Base-by-base conservation (phyloP, 2,797 vertebrate genomes). In the Tragopan temminckii region DNA sequence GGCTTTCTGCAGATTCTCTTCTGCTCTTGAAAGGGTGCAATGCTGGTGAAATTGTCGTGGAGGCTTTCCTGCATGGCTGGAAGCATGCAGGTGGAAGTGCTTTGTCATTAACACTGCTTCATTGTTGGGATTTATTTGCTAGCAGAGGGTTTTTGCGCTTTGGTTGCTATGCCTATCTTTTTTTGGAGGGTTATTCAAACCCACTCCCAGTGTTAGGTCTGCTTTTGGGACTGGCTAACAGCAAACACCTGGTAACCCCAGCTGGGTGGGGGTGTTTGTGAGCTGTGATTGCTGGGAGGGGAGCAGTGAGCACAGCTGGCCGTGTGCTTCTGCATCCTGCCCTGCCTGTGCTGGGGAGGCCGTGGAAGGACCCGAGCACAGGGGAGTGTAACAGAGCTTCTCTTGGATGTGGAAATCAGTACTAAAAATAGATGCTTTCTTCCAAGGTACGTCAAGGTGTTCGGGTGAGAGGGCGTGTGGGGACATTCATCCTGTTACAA, bases 41-140 rank as follows among this genome's bases (percentile, higher is more conserved):
- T 6, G 31, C 0, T 6, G 33, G 21, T 33, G 70, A 24, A 42
- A 27, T 11, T 63, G 14, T 14, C 21, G 23, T 35, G 16, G 46
- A 3, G 0, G 0, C 14, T 25, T 36, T 12, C 29, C n/a, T 62
- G 21, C 0, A 0, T 2, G 24, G 25, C 16, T n/a, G 21, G 25
- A 40, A 29, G 55, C 29, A 13, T 1, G 1, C 0, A 3, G 6
- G 20, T 3, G 43, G 15, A 24, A 1, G 2, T 7, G 3, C 1
- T 27, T 14, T 50, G 2, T 17, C 2, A 0, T 24, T 71, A 67
- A 36, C 7, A 3, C 16, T 14, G 21, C 0, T 23, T 33, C 20
- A 3, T 6, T 3, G 14, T 16, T n/a, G 16, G 27, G 24, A 16
- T 11, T 55, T 2, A 13, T 27, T 33, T 20, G 7, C 20, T 29